These are phyloP conservation scores for Caenorhabditis macrosperma DNA, from an alignment of 2,888 invertebrate species.

Conservation along the genomic window DNA sequence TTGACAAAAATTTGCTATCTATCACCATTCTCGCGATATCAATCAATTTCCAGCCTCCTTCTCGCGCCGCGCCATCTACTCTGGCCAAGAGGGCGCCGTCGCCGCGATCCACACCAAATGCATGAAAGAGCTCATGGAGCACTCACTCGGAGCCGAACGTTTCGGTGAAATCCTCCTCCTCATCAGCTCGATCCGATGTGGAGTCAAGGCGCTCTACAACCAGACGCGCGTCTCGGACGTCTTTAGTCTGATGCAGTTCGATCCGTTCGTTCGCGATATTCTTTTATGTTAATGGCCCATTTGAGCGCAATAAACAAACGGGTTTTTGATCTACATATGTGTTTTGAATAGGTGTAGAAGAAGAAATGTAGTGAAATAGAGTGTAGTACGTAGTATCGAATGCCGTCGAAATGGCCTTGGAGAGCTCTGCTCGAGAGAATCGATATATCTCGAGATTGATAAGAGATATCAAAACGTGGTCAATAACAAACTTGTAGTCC, in stretches of 20 bases:
- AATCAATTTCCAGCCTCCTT: slow-evolving; percentile 19
- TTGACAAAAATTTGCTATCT: neutral
- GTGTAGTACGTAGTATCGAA: no score
- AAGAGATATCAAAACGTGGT: no score
- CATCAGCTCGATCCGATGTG: slow-evolving; percentile 58
- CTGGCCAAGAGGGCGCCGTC: slow-evolving; percentile 36
- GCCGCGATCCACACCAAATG: slow-evolving; percentile 34
- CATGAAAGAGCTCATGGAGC: slow-evolving; percentile 57
- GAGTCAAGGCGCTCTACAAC: slow-evolving; percentile 57
- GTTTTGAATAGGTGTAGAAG: no score
- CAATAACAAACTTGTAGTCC: no score
- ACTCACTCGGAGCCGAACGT: slow-evolving; percentile 52
- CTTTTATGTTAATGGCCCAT: slow-evolving; percentile 26
- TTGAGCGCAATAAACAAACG: no score
- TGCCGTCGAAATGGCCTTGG: no score
- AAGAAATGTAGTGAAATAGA: no score
- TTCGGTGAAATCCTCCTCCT: slow-evolving; percentile 61
- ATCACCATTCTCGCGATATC: neutral
- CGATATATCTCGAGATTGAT: no score
- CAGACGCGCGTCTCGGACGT: slow-evolving; percentile 64
- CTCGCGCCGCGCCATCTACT: slow-evolving; percentile 40
- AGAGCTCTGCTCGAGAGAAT: no score
- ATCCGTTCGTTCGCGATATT: slow-evolving; percentile 60
- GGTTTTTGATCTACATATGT: no score
- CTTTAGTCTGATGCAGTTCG: slow-evolving; percentile 66